Percentiles rank a stretch among this genome's conserved stretches.
Conservation (phyloP, 2,797 vertebrate species). For the Margarornis squamiger region DNA sequence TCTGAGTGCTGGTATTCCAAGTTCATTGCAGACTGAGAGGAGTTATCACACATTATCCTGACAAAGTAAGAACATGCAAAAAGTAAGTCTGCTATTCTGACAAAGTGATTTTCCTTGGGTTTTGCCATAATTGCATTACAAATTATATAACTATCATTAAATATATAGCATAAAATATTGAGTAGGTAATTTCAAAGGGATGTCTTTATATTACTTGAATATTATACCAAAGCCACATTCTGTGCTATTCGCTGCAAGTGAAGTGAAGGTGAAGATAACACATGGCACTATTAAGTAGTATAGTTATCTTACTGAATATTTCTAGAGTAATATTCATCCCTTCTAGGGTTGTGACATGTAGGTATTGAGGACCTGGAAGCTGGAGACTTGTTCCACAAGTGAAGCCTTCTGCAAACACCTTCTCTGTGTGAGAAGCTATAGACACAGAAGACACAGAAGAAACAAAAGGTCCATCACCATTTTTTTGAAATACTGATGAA, state of each 20-base stretch:
- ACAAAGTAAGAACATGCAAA: background rate
- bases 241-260: background rate
- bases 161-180: background rate
- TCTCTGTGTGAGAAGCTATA: background rate
- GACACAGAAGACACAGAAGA: background rate
- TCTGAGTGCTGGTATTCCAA: background rate
- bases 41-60: background rate
- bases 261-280: background rate
- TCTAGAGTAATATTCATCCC: background rate
- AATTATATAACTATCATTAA: background rate
- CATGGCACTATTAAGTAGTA: background rate
- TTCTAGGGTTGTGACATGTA: background rate
- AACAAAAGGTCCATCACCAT: background rate
- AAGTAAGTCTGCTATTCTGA: background rate
- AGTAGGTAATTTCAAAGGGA: background rate
- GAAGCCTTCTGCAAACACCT: rapidly evolving
- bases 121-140: background rate
- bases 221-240: background rate
- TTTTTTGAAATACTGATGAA: background rate
- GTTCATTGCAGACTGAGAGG: background rate
- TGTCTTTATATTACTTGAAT: background rate
- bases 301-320: background rate
- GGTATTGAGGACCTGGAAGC: background rate
- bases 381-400: background rate
- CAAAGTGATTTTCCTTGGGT: background rate